Base-by-base conservation (phyloP, 2,888 invertebrate species). In the Pristionchus maxplancki region DNA sequence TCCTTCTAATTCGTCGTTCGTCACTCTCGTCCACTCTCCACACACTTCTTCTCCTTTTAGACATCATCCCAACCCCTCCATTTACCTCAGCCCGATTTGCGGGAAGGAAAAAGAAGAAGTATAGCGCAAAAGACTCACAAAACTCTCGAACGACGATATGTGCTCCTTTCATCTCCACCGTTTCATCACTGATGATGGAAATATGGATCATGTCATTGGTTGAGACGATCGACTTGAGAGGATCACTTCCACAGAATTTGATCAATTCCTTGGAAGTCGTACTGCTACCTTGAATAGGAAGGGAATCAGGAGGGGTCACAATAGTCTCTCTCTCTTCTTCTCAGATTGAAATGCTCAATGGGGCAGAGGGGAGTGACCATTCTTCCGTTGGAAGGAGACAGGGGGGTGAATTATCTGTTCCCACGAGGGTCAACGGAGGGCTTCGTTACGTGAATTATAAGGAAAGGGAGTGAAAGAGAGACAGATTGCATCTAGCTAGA, bases 201-300 rank as follows among this genome's bases (percentile, higher is more conserved):
- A 88, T 81, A 40, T 62, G 48, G 34, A 88, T 40, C 81, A 62
- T 81, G 28, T 81, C 81, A 34, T 48, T 48, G 28, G 78, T 40
- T 17, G 78, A 78, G 44, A 64, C 40, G 58, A 78, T 40, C 62
- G 88, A 78, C 24, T 28, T 81, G 3, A 31, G 78, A 11, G 64
- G 31, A 28, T 37, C 40, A 11, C 58, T 40, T 15, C 88, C 88
- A 44, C 88, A 88, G 37, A 81, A 37, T 28, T 62, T 64, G 24
- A 78, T 34, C 37, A 88, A n/a, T 31, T 88, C 88, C 24, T 44
- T 88, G n/a, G 88, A 74, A 3, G 58, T 88, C 40, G 64, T 31
- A 34, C 67, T 88, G 81, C 78, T 62, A 28, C 88, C 88, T 88
- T 15, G 24, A 85, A 53, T n/a, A 84, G 31, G n/a, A 81, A 44